phyloP scores from a whole-genome alignment of 2,797 vertebrate species.

The Spinus olivaceus region DNA sequence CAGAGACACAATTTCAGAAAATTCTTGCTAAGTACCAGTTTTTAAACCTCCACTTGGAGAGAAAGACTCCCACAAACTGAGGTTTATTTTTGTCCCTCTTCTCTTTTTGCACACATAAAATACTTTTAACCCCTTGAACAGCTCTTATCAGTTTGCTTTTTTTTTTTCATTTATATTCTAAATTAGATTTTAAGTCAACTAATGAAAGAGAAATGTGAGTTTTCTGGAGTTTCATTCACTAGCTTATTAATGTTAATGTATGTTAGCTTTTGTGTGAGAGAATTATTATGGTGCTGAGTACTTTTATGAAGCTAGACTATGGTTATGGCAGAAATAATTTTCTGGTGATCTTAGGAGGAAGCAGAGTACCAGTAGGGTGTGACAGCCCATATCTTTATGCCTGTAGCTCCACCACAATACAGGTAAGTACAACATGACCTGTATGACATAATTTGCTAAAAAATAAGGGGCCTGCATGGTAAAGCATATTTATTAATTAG shows the following conservation, averaged over 20 bases:
- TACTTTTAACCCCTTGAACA: conserved; percentile 7
- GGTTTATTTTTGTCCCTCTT: background rate
- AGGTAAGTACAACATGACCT: background rate
- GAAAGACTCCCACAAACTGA: background rate
- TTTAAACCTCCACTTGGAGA: conserved; percentile 21
- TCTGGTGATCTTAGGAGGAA: background rate
- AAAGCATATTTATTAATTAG: background rate
- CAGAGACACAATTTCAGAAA: conserved; percentile 57
- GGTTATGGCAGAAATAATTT: background rate
- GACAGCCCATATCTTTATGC: background rate
- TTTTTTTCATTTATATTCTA: background rate
- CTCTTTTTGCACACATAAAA: background rate
- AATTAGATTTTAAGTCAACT: background rate
- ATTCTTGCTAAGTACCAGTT: conserved; percentile 50
- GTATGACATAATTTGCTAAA: background rate
- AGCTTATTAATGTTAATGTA: background rate
- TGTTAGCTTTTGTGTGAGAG: background rate
- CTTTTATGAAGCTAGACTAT: background rate
- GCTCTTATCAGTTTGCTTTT: background rate
- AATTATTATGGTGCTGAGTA: background rate
- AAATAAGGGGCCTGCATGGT: background rate
- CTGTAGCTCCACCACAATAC: background rate
- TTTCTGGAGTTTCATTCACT: background rate
- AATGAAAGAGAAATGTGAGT: background rate
- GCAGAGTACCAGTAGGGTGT: background rate